phyloP scores from a whole-genome alignment of 2,888 invertebrate genomes.

The Pterostichus madidus region DNA sequence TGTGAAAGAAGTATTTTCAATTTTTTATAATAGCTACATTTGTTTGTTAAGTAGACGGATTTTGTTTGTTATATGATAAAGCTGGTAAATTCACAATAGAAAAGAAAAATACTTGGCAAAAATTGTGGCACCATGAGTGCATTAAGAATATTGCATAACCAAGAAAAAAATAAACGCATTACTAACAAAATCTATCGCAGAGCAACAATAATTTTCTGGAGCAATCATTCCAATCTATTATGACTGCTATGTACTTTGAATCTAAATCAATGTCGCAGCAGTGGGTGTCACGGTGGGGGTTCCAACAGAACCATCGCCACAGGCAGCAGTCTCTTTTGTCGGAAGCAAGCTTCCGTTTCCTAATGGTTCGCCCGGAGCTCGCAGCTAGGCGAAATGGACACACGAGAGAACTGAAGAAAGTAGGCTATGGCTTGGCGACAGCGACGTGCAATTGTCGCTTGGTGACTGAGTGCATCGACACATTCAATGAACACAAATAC shows the following conservation, averaged over 20 bases:
- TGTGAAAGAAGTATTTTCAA: no score
- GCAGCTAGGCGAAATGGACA: constrained; percentile 49
- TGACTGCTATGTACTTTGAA: constrained; percentile 4
- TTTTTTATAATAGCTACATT: no score
- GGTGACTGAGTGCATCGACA: constrained; percentile 50
- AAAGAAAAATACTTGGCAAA: no score
- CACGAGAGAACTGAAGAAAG: constrained; percentile 42
- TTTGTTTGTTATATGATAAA: no score
- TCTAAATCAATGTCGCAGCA: constrained; percentile 42
- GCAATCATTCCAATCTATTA: constrained; percentile 31
- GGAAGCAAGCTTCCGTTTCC: constrained; percentile 48
- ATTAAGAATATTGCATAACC: no score
- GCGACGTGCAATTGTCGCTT: constrained; percentile 44
- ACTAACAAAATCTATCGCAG: no score
- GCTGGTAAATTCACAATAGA: no score
- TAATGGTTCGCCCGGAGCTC: constrained; percentile 34
- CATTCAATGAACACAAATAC: constrained; percentile 48
- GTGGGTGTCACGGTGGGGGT: constrained; percentile 18
- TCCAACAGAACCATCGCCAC: background rate
- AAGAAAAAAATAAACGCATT: no score
- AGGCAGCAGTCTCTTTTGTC: constrained; percentile 13
- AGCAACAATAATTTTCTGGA: no score
- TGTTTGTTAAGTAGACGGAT: no score
- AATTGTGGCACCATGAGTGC: no score
- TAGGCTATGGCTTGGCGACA: constrained; percentile 49